phyloP scores from a whole-genome alignment of 2,888 invertebrate species.

The Tachina lurida region DNA sequence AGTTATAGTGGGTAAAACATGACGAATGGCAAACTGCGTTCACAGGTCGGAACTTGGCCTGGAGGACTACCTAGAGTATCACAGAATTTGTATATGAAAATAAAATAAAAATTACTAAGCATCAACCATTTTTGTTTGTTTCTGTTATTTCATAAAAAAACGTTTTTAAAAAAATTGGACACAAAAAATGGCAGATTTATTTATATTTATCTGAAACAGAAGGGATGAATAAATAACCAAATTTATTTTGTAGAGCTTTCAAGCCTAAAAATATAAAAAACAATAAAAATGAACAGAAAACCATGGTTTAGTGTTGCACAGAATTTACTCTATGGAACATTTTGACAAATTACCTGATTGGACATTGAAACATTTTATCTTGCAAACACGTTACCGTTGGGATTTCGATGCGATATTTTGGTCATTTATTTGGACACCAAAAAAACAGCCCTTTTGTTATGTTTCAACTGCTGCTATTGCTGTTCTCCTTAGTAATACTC shows the following conservation, averaged over 20 bases:
- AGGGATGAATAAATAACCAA: constrained; percentile 61
- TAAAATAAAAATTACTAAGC: constrained; percentile 47
- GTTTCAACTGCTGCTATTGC: constrained; percentile 1
- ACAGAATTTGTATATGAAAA: constrained; percentile 16
- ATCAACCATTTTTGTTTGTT: constrained; percentile 30
- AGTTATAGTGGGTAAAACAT: no score
- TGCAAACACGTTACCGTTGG: constrained; percentile 76
- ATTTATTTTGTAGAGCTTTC: constrained; percentile 50
- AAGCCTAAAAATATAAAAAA: constrained; percentile 34
- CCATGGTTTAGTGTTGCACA: constrained; percentile 36
- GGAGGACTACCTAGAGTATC: no score
- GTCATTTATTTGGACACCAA: constrained; percentile 80
- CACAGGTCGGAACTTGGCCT: no score
- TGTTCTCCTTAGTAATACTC: constrained; percentile 36
- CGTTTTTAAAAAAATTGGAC: constrained; percentile 24
- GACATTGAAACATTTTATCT: constrained; percentile 82
- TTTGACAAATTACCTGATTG: constrained; percentile 81
- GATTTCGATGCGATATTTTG: constrained; percentile 78
- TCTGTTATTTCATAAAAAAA: constrained; percentile 19
- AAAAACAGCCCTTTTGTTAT: constrained; percentile 73
- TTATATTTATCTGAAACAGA: constrained; percentile 44
- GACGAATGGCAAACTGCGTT: no score
- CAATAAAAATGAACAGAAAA: constrained; percentile 19
- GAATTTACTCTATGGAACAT: constrained; percentile 69
- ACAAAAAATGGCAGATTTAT: constrained; percentile 53